Evolutionary conservation across 1,140 invertebrate genomes (phyloP).

Genomic region (Hylaeus anthracinus): DNA sequence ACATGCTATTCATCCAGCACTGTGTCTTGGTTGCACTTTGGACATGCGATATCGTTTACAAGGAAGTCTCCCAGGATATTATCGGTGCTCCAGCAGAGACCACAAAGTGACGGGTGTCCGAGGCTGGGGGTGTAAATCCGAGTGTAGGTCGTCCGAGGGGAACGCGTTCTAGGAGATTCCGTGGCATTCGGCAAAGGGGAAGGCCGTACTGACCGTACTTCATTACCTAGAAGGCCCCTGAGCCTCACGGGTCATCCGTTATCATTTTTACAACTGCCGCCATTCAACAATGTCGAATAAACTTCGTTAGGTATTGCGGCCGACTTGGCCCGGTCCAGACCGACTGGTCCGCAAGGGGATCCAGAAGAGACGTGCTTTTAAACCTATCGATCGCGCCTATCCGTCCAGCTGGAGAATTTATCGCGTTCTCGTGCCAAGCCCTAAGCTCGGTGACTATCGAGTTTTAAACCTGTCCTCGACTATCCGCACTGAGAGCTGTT

Average conservation of each 20-base stretch:
- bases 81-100: background rate
- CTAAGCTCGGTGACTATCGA: background rate
- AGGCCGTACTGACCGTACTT: conserved; percentile 78
- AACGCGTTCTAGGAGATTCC: conserved; percentile 62
- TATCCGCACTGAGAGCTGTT: too few relatives aligned
- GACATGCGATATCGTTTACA: conserved; percentile 17
- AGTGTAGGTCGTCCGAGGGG: conserved; percentile 57
- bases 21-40: too few relatives aligned
- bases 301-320: conserved; percentile 80
- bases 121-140: conserved; percentile 62
- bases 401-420: conserved; percentile 57
- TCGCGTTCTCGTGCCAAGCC: conserved; percentile 24
- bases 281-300: conserved; percentile 82
- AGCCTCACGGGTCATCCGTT: conserved; percentile 79
- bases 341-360: conserved; percentile 72
- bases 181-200: conserved; percentile 68
- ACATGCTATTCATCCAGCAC: too few relatives aligned
- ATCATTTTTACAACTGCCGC: conserved; percentile 82
- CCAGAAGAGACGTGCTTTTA: conserved; percentile 64
- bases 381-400: conserved; percentile 63
- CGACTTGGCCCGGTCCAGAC: conserved; percentile 3
- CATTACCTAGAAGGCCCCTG: conserved; percentile 77
- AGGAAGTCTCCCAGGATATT: background rate
- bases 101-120: conserved; percentile 43
- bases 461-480: background rate